Evolutionary conservation across 2,888 invertebrate species (phyloP), one percentile per base, ranked within the genome.

Genomic region (Piscicola geometra): DNA sequence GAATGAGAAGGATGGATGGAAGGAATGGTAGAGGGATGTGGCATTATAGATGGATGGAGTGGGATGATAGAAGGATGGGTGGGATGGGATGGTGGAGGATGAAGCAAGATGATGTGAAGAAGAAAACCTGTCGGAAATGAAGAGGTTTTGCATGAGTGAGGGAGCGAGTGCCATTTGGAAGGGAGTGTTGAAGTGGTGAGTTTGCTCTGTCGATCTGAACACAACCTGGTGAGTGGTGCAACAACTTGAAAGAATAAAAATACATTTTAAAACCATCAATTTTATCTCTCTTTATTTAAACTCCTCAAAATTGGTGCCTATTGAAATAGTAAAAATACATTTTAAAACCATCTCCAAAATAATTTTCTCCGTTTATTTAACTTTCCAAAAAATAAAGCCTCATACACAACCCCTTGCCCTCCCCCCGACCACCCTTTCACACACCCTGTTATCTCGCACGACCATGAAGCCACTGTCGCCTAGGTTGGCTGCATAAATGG

Each of bases 131-230:
- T 96, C 96, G 85, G 93, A 93, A 30, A 94, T 89, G 78, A 94
- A 94, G 83, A 91, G 90, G 78, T 91, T 90, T 75, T 82, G 81
- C 80, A 91, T 91, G 81, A 92, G 91, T 0, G 94, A 93, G 32
- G 97, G 97, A 52, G 96, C 93, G 81, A 97, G 87, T 71, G 96
- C 93, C 79, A 98, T 88, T 87, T 98, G 98, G 88, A 94, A 98
- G 1, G 98, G 98, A 56, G 98, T 97, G 87, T 98, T 98, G 87
- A 98, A 98, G 87, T 97, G 97, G 86, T 98, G 98, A 83, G 96
- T 95, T 84, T 98, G 98, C 85, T 98, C 98, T 82, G 93, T 92
- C 2, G 96, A 96, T 78, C 93, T 90, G 84, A 94, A 93, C 35
- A 98, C 91, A 30, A 98, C 82, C 77, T 83, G 81, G n/a, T n/a